Conservation (phyloP, 2,113 vertebrate species). For the Egretta garzetta region DNA sequence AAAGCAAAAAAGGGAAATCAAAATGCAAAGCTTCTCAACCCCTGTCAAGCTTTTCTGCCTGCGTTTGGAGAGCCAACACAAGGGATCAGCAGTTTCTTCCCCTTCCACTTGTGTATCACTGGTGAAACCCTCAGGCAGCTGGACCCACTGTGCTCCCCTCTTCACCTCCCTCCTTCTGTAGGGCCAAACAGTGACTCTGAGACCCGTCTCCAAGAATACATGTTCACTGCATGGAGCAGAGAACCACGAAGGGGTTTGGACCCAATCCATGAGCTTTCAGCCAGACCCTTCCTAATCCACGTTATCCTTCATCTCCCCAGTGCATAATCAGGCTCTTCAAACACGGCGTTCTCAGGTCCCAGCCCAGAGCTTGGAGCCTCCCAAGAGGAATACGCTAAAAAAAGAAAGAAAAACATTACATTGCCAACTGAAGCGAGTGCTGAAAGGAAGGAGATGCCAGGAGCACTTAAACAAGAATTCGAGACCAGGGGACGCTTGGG, state of each 20-base stretch:
- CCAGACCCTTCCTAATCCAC: background rate
- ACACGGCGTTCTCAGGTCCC: background rate
- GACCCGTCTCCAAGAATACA: background rate
- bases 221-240: background rate
- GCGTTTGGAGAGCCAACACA: accelerated
- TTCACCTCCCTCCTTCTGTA: background rate
- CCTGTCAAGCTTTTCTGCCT: background rate
- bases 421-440: slow-evolving; percentile 41
- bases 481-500: background rate
- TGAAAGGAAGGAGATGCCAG: slow-evolving; percentile 60
- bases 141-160: background rate
- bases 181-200: background rate
- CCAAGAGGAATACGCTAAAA: slow-evolving; percentile 6
- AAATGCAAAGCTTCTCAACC: background rate
- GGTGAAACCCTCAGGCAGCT: background rate
- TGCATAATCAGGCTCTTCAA: slow-evolving; percentile 29
- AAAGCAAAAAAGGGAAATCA: background rate
- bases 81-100: background rate
- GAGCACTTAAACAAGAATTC: slow-evolving; percentile 4
- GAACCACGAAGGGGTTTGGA: background rate
- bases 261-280: background rate
- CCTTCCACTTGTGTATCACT: background rate
- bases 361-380: slow-evolving; percentile 33
- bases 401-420: slow-evolving; percentile 41
- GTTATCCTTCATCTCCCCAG: slow-evolving; percentile 36